Percentiles rank a stretch among this genome's conserved stretches.
phyloP scores from a whole-genome alignment of 1,140 invertebrate genomes.

The Notospermus geniculatus region DNA sequence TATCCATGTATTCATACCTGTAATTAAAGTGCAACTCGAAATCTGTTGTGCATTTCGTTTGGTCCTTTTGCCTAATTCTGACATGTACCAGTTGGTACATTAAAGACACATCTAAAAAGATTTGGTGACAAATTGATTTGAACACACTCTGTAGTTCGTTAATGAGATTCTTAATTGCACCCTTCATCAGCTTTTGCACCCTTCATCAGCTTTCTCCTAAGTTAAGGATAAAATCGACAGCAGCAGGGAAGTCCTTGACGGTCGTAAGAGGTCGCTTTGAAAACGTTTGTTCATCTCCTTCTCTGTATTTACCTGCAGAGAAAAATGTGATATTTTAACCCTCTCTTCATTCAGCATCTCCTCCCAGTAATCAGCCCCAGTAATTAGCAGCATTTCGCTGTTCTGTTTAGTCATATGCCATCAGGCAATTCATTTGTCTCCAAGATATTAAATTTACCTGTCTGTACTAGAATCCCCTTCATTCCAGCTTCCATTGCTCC shows the following conservation, averaged over 20 bases:
- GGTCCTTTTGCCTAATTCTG: too few species aligned
- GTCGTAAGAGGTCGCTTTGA: conserved; percentile 59
- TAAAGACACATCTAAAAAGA: too few species aligned
- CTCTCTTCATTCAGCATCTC: not conserved
- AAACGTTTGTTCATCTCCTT: conserved; percentile 66
- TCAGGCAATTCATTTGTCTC: not conserved
- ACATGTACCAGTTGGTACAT: too few species aligned
- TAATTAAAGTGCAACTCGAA: too few species aligned
- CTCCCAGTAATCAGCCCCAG: not conserved
- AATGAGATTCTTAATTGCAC: too few species aligned
- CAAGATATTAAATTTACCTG: conserved; percentile 54
- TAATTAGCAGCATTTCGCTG: not conserved
- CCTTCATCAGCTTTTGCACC: too few species aligned
- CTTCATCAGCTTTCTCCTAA: not conserved
- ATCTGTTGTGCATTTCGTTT: too few species aligned
- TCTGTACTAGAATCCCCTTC: conserved; percentile 73
- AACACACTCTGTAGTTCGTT: too few species aligned
- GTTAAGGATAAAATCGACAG: conserved; percentile 64
- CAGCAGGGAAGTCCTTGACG: conserved; percentile 65
- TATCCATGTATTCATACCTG: too few species aligned
- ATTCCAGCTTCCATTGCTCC: conserved; percentile 74
- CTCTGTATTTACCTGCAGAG: conserved; percentile 68
- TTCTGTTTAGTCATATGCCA: not conserved
- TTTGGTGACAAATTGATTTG: too few species aligned
- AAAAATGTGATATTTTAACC: conserved; percentile 6